A percentile compares a stretch with the other conserved stretches of the same genome.
phyloP scores from a whole-genome alignment of 2,797 vertebrate genomes.

The Karalla daura region DNA sequence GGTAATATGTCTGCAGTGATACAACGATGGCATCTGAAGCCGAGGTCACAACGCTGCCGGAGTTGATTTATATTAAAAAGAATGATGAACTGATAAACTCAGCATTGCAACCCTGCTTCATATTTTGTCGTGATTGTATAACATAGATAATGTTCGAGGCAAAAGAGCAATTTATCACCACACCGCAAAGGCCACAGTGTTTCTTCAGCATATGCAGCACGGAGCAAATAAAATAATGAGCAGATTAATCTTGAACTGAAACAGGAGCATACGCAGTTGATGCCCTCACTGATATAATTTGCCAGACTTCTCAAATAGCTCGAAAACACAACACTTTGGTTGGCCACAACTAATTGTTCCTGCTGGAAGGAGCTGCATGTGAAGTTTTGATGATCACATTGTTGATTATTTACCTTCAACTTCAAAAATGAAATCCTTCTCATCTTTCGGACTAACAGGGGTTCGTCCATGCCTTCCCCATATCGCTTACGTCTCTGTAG shows the following conservation, averaged over 20 bases:
- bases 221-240: constrained; percentile 18
- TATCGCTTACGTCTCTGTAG: too few relatives aligned
- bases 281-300: not conserved
- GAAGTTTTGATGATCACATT: too few relatives aligned
- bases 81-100: not conserved
- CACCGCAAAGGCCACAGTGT: not conserved
- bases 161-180: constrained; percentile 27
- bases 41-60: not conserved
- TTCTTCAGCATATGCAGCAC: not conserved
- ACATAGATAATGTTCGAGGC: not conserved
- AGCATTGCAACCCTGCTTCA: constrained; percentile 1
- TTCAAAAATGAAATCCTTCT: too few relatives aligned
- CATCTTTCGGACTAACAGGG: too few relatives aligned
- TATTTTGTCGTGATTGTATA: not conserved
- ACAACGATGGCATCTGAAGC: not conserved
- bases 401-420: too few relatives aligned
- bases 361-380: too few relatives aligned
- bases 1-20: not conserved
- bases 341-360: too few relatives aligned
- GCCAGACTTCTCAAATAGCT: not conserved
- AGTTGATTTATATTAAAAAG: not conserved
- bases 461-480: too few relatives aligned
- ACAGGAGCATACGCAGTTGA: not conserved
- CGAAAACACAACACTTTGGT: not conserved
- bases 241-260: constrained; percentile 15